Evolutionary conservation across 2,113 vertebrate species (phyloP).

Genomic region (Megaleporinus macrocephalus): DNA sequence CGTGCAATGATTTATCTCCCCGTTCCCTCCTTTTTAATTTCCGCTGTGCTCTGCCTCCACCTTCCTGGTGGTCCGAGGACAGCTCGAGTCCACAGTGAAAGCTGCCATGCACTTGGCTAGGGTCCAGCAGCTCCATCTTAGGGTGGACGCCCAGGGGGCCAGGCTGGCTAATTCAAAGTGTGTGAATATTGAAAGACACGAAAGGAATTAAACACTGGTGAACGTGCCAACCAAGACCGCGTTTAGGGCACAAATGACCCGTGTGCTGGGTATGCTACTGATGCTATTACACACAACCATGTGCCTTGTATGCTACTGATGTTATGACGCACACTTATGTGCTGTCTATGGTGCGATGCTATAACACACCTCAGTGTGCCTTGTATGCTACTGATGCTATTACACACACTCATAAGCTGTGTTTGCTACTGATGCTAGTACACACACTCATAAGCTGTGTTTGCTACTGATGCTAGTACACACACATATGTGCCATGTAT

Average conservation of each 20-base stretch:
- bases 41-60: not conserved
- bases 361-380: too few species aligned
- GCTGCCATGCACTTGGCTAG: slow-evolving; percentile 62
- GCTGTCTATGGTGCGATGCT: too few species aligned
- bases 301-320: too few species aligned
- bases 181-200: slow-evolving; percentile 65
- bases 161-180: slow-evolving; percentile 67
- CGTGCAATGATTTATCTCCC: not conserved
- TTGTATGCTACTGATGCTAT: too few species aligned
- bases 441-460: too few species aligned
- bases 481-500: too few species aligned
- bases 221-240: slow-evolving; percentile 60
- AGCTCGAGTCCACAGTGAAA: slow-evolving; percentile 45
- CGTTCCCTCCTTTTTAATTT: not conserved
- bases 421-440: too few species aligned
- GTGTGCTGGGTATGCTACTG: too few species aligned
- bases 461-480: too few species aligned
- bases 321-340: too few species aligned
- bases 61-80: slow-evolving; percentile 19
- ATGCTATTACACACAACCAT: too few species aligned
- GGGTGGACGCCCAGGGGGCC: slow-evolving; percentile 55
- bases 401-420: too few species aligned
- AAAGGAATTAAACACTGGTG: slow-evolving; percentile 61
- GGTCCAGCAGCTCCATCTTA: slow-evolving; percentile 67
- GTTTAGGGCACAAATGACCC: slow-evolving; percentile 54